Conservation (phyloP, 2,888 invertebrate species). For the Allophyes oxyacanthae region DNA sequence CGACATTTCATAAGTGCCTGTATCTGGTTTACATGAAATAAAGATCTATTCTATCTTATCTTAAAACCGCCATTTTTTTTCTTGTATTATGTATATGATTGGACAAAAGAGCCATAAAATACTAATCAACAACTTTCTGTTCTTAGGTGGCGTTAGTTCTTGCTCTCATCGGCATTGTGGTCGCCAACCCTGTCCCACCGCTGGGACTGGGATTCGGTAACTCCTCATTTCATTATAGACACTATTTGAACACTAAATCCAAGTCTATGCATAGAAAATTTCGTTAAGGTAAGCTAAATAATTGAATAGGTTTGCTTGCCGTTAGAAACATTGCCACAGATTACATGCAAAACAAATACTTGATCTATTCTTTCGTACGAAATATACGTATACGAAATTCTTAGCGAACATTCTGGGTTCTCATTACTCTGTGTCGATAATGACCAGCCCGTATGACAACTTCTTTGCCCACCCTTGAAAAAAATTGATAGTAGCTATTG, state of each 20-base stretch:
- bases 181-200: slow-evolving; percentile 70
- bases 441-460: too few relatives aligned
- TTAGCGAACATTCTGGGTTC: too few relatives aligned
- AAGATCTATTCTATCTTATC: too few relatives aligned
- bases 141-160: slow-evolving; percentile 80
- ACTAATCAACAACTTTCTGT: slow-evolving; percentile 21
- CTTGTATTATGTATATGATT: too few relatives aligned
- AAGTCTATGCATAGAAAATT: slow-evolving; percentile 58
- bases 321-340: not conserved
- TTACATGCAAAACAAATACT: not conserved
- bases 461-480: too few relatives aligned
- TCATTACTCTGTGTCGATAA: too few relatives aligned
- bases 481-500: too few relatives aligned
- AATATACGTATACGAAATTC: too few relatives aligned
- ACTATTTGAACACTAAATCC: slow-evolving; percentile 61
- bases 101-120: not conserved
- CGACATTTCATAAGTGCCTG: too few relatives aligned
- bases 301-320: slow-evolving; percentile 41
- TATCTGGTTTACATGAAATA: too few relatives aligned
- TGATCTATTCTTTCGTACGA: too few relatives aligned
- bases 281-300: slow-evolving; percentile 56
- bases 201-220: slow-evolving; percentile 64
- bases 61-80: too few relatives aligned
- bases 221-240: slow-evolving; percentile 57
- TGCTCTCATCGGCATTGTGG: slow-evolving; percentile 74